A percentile compares a stretch with the other conserved stretches of the same genome.
Evolutionary conservation across 2,888 invertebrate genomes (phyloP).

Genomic region (Lasioglossum vierecki): DNA sequence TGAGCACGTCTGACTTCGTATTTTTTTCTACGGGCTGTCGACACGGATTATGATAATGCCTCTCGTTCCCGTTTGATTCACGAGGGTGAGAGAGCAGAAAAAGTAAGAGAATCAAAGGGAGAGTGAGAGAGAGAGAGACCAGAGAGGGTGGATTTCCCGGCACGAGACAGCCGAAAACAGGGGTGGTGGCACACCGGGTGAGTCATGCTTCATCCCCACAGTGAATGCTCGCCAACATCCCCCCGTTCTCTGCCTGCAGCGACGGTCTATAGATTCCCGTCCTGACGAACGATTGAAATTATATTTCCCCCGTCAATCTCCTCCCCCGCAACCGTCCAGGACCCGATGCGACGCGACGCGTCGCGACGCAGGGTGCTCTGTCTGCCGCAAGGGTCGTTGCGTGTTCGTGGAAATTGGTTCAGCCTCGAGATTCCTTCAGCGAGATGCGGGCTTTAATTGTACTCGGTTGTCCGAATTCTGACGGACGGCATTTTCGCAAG

Average conservation of each 20-base stretch:
- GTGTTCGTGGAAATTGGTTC: slow-evolving; percentile 44
- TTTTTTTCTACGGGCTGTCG: slow-evolving; percentile 60
- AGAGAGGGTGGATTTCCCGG: slow-evolving; percentile 67
- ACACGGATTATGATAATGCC: slow-evolving; percentile 79
- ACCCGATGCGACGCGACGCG: slow-evolving; percentile 17
- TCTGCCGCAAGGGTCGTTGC: slow-evolving; percentile 19
- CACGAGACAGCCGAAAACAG: slow-evolving; percentile 73
- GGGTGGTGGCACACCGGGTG: slow-evolving; percentile 72
- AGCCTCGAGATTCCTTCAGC: not conserved
- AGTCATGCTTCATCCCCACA: slow-evolving; percentile 80
- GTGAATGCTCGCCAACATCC: slow-evolving; percentile 69
- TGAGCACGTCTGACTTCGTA: slow-evolving; percentile 59
- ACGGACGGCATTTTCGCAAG: not conserved
- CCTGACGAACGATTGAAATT: slow-evolving; percentile 74
- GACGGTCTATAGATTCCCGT: slow-evolving; percentile 35
- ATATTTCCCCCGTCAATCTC: slow-evolving; percentile 64
- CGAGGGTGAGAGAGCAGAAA: slow-evolving; percentile 33
- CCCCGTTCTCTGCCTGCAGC: slow-evolving; percentile 60
- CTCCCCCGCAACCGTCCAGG: slow-evolving; percentile 45
- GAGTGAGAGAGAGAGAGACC: not conserved
- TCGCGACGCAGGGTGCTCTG: slow-evolving; percentile 9
- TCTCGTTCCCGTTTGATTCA: slow-evolving; percentile 50
- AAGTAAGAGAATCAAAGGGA: not conserved
- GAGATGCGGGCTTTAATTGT: slow-evolving; percentile 15
- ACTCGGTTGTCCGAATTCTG: slow-evolving; percentile 14